Evolutionary conservation across 2,888 invertebrate species (phyloP), one percentile per base, ranked within the genome.

Genomic region (Lasioglossum vierecki): DNA sequence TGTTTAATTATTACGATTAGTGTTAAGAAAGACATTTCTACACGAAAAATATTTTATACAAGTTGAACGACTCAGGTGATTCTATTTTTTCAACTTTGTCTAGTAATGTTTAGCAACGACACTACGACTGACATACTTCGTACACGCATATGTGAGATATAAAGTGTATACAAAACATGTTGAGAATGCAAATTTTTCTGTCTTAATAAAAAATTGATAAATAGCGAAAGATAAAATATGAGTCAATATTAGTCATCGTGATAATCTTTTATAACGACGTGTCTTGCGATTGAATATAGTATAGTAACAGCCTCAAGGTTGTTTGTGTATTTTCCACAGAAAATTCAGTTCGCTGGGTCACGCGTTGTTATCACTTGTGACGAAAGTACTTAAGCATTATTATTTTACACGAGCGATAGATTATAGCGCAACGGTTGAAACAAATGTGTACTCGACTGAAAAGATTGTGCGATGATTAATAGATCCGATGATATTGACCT

Each of bases 311-410:
- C 49, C 30, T 13, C 22, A 80, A 83, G n/a, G 22, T 35, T 57
- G 26, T 44, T 30, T 57, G n/a, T 8, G 22, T 53, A 76, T 63
- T 82, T 82, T 41, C 13, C 41, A 49, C 8, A 72, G 44, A 57
- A 75, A 46, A 46, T 79, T 63, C 13, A 22, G 60, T 72, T n/a
- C 4, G 22, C 11, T 22, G 35, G 18, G 18, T 9, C 39, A 15
- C 39, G 44, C 26, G 46, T 49, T 73, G 35, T 63, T 66, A 66
- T 79, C 73, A 6, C 35, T 30, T 41, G 46, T 18, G 39, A 26
- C 18, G 63, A 4, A 66, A 18, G n/a, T 22, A 13, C 41, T 66
- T 26, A 73, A 63, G 49, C 26, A 57, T n/a, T 63, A 49, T 73
- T 79, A 63, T 5, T 35, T 22, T 39, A n/a, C 18, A 66, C 46